Evolutionary conservation across 1,140 invertebrate species (phyloP), one percentile per base, ranked within the genome.

Genomic region (Atopsyche davidsoni): DNA sequence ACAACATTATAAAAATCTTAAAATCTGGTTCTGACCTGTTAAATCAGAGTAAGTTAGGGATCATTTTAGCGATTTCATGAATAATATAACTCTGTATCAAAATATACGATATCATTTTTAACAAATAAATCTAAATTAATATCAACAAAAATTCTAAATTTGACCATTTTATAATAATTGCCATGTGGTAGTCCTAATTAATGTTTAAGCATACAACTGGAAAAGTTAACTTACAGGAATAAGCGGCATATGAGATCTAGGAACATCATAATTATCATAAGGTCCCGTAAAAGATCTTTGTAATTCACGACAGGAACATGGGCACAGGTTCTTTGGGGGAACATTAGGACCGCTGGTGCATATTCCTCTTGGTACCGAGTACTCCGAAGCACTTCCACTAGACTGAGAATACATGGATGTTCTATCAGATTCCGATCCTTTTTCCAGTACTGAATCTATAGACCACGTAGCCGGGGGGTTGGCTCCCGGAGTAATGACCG

Each of bases 191-290:
- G n/a, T n/a, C n/a, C n/a, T n/a, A n/a, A n/a, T n/a, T n/a, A n/a
- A n/a, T n/a, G n/a, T n/a, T n/a, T n/a, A n/a, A n/a, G n/a, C n/a
- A 46, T 32, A 16, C 4, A 42, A 21, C 23, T 21, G 28, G 21
- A 22, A 47, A 45, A 52, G 45, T 31, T 36, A 17, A 58, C 57
- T 59, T 58, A 76, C 76, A 67, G 72, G 65, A 63, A 73, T 74
- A 59, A 80, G 70, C 57, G 77, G 75, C 73, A 76, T 75, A 14
- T 75, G 75, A 41, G 76, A 73, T 67, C 77, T 85, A 47, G 85
- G 85, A 48, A 87, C 72, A 62, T 88, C 85, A 59, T 87, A 88
- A 65, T 88, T 88, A 53, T 86, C 83, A 59, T 85, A 86, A 4
- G 79, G 78, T 46, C 75, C 75, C 43, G 63, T 66, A 58, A 69